Evolutionary conservation across 37 sponge, comb jelly and placozoan species (phyloP), one percentile per base, ranked within the genome.

Genomic region (Dysidea cf. avara): DNA sequence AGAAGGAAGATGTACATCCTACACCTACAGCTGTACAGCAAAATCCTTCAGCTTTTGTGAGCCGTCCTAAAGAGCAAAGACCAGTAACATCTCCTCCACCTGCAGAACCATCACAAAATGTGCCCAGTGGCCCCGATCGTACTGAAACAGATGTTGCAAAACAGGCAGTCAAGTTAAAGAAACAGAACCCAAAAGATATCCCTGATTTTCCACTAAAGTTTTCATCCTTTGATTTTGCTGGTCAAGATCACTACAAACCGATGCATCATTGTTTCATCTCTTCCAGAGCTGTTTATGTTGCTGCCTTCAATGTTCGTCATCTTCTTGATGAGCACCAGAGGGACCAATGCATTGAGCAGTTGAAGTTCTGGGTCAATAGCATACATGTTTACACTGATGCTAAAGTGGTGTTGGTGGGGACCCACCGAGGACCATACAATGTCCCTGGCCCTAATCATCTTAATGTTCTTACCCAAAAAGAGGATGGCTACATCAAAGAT

Each of bases 181-280:
- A 51, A 57, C n/a, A 14, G 56, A 56, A 72, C 37, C 12, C 2
- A n/a, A n/a, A 3, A n/a, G n/a, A n/a, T n/a, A n/a, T n/a, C n/a
- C n/a, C n/a, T n/a, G n/a, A n/a, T n/a, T 9, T 17, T 1, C 73
- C 36, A 28, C 33, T 58, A 20, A 50, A 18, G 11, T 66, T 77
- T 32, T 71, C 67, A 37, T 49, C 74, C 3, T 71, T 74, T 11
- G 87, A 87, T 47, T 87, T 87, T 81, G 87, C 87, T 16, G 87
- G 87, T 5, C 87, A 87, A 54, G 77, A 80, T 6, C 55, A 60
- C 36, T 87, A 87, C 46, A 69, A 76, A 12, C 76, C 87, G 49
- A 87, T 87, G 87, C 87, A 87, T 37, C 87, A 80, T 33, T 87
- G 87, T 72, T 87, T 87, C 57, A 80, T 87, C 56, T 61, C 76